These are phyloP conservation scores for Podocnemis expansa DNA, from an alignment of 2,113 vertebrate species.

Conservation along the genomic window DNA sequence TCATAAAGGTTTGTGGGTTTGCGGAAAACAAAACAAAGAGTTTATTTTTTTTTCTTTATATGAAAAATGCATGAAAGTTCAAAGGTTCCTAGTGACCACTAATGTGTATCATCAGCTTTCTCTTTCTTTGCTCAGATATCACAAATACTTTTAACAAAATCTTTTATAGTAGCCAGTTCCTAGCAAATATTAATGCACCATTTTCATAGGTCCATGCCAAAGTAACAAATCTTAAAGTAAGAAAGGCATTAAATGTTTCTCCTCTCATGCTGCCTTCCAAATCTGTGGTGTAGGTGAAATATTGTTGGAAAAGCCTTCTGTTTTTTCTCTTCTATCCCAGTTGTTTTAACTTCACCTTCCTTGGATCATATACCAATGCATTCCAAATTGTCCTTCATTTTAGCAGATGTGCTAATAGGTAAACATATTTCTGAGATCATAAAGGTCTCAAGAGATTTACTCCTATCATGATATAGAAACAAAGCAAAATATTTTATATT, in stretches of 20 bases:
- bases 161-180: slow-evolving; percentile 2
- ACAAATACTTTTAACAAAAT: slow-evolving; percentile 38
- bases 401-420: slow-evolving; percentile 19
- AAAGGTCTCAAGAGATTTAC: slow-evolving; percentile 43
- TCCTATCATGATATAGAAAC: slow-evolving; percentile 38
- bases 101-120: slow-evolving; percentile 30
- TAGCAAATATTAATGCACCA: slow-evolving; percentile 34
- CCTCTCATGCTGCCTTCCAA: background rate
- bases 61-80: background rate
- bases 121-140: background rate
- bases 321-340: background rate
- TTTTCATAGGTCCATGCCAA: slow-evolving; percentile 16
- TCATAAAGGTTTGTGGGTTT: slow-evolving; percentile 41
- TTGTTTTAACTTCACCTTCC: slow-evolving; percentile 28
- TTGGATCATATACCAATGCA: slow-evolving; percentile 44
- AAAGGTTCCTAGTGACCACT: background rate
- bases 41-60: slow-evolving; percentile 1
- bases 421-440: slow-evolving; percentile 33
- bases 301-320: background rate
- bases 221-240: slow-evolving; percentile 50
- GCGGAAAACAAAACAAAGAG: background rate
- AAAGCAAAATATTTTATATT: slow-evolving; percentile 55
- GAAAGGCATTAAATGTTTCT: background rate
- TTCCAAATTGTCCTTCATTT: slow-evolving; percentile 53
- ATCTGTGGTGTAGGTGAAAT: background rate